Base-by-base conservation (phyloP, 2,113 vertebrate genomes). In the Catharus minimus region DNA sequence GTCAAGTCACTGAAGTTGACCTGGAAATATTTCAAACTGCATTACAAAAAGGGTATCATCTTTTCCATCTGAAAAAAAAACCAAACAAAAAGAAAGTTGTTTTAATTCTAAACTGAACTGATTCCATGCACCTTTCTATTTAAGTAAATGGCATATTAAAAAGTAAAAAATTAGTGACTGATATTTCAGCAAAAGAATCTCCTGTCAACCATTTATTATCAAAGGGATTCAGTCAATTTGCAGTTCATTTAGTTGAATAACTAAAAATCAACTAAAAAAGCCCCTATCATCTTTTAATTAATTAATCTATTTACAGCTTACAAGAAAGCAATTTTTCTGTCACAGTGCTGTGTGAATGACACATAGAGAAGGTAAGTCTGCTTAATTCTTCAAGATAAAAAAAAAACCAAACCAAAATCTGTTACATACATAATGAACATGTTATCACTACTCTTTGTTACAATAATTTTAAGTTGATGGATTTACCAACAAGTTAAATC, bases 371-470 rank as follows among this genome's bases (percentile, higher is more conserved):
- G 2, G 5, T 4, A 82, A 68, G 3, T 11, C 52, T 64, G 12
- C 39, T 38, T 18, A 77, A 58, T 39, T 75, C 21, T 71, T 77
- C 26, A 79, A 65, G 41, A 87, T 10, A 23, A 46, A 38, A 53
- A 47, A n/a, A 28, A 5, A 4, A 0, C 2, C 3, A 4, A 0
- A 2, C 3, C 12, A 18, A 80, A 85, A 27, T 79, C 3, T 3
- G 17, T 20, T 61, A 66, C 2, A 16, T 7, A 32, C 9, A 28
- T 30, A 67, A 58, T 4, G 2, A 81, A 60, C 3, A 22, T 9
- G 17, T 24, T 33, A 66, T 27, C 43, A 27, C 16, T 39, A 7
- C 5, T 52, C 13, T 20, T 22, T n/a, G 8, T 26, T 53, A 57
- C 3, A 38, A 15, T 9, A 61, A 50, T 49, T 57, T 36, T 32